Percentiles rank a stretch among this genome's conserved stretches.
These are phyloP conservation scores for Marmota flaviventris DNA, from an alignment of 2,113 vertebrate species.

Conservation along the genomic window DNA sequence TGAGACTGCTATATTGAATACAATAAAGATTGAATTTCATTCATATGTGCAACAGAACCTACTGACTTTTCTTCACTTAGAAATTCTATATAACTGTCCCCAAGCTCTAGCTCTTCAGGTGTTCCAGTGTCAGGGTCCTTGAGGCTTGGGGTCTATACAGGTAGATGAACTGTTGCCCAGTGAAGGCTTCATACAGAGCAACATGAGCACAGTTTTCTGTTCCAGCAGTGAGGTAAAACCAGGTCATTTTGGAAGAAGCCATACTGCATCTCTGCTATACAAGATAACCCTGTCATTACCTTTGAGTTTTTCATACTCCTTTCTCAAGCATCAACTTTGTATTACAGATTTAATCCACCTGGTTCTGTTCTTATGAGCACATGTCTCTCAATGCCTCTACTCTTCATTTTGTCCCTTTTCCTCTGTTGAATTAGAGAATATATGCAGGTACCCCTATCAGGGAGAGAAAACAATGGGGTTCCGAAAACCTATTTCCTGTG, in stretches of 20 bases:
- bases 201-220: not conserved
- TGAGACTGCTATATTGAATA: conserved; percentile 22
- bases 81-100: not conserved
- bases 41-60: not conserved
- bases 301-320: not conserved
- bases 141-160: not conserved
- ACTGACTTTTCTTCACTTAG: not conserved
- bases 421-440: not conserved
- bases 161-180: not conserved
- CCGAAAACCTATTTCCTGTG: not conserved
- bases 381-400: not conserved
- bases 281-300: not conserved
- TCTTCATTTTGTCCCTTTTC: conserved; percentile 31
- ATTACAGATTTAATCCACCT: not conserved
- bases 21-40: conserved; percentile 25
- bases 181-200: not conserved
- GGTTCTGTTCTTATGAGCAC: not conserved
- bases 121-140: not conserved
- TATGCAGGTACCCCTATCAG: not conserved
- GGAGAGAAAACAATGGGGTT: not conserved
- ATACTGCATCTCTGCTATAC: not conserved
- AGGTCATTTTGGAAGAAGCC: not conserved
- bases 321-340: not conserved
- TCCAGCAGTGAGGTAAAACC: conserved; percentile 23
- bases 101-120: not conserved